Percentiles rank a stretch among this genome's conserved stretches.
These are phyloP conservation scores for Condylostylus longicornis DNA, from an alignment of 1,140 invertebrate genomes.

Conservation along the genomic window DNA sequence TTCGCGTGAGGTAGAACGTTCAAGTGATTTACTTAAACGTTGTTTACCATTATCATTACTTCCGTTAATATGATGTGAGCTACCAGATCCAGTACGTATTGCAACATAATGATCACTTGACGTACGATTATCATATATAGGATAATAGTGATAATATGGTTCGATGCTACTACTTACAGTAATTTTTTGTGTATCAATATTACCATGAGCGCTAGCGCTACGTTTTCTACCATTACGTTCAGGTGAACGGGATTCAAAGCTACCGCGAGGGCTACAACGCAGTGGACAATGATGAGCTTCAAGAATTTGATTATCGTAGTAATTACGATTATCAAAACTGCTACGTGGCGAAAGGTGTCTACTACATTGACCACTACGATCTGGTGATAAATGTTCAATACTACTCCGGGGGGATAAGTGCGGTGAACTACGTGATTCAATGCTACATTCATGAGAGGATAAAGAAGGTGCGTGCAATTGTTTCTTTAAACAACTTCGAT, in stretches of 20 bases:
- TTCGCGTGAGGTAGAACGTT: constrained; percentile 25
- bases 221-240: constrained; percentile 18
- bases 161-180: constrained; percentile 10
- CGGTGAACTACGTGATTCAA: constrained; percentile 16
- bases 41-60: constrained; percentile 9
- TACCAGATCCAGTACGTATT: not conserved
- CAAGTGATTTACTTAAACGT: constrained; percentile 26
- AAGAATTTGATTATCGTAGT: constrained; percentile 23
- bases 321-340: constrained; percentile 27
- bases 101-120: constrained; percentile 30
- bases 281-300: constrained; percentile 17
- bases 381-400: constrained; percentile 27
- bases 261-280: constrained; percentile 8
- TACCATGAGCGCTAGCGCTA: constrained; percentile 28
- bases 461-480: constrained; percentile 14
- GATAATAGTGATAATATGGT: constrained; percentile 30
- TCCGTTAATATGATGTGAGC: constrained; percentile 12
- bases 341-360: constrained; percentile 25
- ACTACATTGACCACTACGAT: constrained; percentile 10
- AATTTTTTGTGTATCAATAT: constrained; percentile 21
- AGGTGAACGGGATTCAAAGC: constrained; percentile 12
- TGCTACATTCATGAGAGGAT: constrained; percentile 17
- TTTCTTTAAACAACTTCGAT: constrained; percentile 29
- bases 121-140: constrained; percentile 29
- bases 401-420: constrained; percentile 24